phyloP scores from a whole-genome alignment of 1,140 invertebrate genomes.

The Lasioglossum albipes region DNA sequence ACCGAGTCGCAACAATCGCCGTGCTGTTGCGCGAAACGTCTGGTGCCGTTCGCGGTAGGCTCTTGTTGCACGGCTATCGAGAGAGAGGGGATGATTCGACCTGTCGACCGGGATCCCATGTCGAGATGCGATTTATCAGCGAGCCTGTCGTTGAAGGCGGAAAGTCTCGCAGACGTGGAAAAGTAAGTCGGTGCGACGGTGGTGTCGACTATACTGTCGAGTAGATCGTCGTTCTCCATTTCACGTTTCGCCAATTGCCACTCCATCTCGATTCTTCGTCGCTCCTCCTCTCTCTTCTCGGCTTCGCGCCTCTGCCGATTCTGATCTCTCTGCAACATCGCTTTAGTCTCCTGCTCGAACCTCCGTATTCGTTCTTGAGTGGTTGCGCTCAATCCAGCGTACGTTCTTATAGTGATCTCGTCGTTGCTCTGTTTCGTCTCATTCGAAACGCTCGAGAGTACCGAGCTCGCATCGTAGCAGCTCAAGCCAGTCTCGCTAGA shows the following conservation, averaged over 20 bases:
- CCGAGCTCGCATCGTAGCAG: slow-evolving; percentile 70
- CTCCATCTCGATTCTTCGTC: slow-evolving; percentile 82
- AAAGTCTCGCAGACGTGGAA: slow-evolving; percentile 53
- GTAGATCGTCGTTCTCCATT: slow-evolving; percentile 83
- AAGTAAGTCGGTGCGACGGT: slow-evolving; percentile 66
- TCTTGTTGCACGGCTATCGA: slow-evolving; percentile 71
- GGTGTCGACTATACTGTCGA: slow-evolving; percentile 81
- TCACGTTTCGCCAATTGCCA: slow-evolving; percentile 83
- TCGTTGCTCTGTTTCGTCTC: slow-evolving; percentile 78
- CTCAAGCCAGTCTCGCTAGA: slow-evolving; percentile 60
- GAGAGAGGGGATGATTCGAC: slow-evolving; percentile 59
- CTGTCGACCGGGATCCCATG: slow-evolving; percentile 57
- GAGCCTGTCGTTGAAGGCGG: slow-evolving; percentile 65
- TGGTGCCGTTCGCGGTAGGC: slow-evolving; percentile 50
- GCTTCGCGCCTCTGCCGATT: slow-evolving; percentile 74
- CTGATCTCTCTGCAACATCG: slow-evolving; percentile 83
- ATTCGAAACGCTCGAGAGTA: slow-evolving; percentile 71
- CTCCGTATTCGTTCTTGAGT: slow-evolving; percentile 85
- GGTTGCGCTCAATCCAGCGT: slow-evolving; percentile 81
- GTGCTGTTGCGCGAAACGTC: slow-evolving; percentile 16
- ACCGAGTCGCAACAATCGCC: neutral
- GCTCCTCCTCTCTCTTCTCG: slow-evolving; percentile 80
- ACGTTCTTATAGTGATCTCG: slow-evolving; percentile 81
- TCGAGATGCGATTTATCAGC: slow-evolving; percentile 47
- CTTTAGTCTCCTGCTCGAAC: slow-evolving; percentile 87